Percentiles rank a stretch among this genome's conserved stretches.
Conservation (phyloP, 2,113 vertebrate genomes). For the Laterallus jamaicensis region DNA sequence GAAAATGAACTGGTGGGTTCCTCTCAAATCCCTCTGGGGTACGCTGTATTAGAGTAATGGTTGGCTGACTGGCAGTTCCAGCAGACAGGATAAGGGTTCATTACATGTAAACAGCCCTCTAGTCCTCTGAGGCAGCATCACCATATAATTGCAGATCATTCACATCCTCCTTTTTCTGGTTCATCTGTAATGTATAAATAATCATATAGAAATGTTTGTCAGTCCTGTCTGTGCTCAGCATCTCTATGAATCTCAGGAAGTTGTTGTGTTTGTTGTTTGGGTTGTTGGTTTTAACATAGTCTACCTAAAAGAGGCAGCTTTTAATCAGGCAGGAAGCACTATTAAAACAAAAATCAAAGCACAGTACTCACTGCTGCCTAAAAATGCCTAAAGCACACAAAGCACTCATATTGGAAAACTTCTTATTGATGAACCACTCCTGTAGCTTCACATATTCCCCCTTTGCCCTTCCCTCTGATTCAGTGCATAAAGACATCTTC, state of each 20-base stretch:
- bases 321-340: not conserved
- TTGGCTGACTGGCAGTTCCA: not conserved
- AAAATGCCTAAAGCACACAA: not conserved
- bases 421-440: not conserved
- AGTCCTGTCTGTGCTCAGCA: not conserved
- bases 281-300: too few relatives aligned
- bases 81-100: not conserved
- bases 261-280: not conserved
- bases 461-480: not conserved
- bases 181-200: slow-evolving; percentile 19
- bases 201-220: not conserved
- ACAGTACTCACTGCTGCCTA: not conserved
- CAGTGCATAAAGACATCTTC: not conserved
- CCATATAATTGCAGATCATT: not conserved
- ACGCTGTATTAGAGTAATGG: not conserved
- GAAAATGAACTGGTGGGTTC: not conserved
- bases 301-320: not conserved
- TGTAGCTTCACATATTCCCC: not conserved
- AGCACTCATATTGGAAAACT: not conserved
- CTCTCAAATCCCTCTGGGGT: not conserved
- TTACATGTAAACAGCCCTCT: not conserved
- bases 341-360: not conserved
- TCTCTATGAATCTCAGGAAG: not conserved
- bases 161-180: not conserved
- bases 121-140: not conserved